Evolutionary conservation across 2,888 invertebrate genomes (phyloP).

Genomic region (Aleiodes alternator): DNA sequence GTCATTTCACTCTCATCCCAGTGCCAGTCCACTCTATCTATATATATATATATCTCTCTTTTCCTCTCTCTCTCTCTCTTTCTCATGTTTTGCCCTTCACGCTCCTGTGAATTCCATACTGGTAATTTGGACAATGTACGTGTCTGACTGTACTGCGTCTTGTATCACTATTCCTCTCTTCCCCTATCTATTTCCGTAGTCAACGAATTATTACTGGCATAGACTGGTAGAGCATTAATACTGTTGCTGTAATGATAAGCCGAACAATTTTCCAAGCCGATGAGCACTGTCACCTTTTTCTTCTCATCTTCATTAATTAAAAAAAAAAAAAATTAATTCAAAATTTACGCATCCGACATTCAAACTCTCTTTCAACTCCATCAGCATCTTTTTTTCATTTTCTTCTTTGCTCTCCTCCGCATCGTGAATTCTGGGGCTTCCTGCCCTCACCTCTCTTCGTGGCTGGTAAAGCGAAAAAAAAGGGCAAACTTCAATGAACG

Average conservation of each 20-base stretch:
- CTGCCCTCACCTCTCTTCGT: conserved; percentile 1
- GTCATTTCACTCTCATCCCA: conserved; percentile 33
- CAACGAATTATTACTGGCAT: background rate
- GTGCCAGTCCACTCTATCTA: conserved; percentile 19
- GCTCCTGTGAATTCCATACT: conserved; percentile 36
- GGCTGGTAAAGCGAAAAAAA: background rate
- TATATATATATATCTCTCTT: background rate
- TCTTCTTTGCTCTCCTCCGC: background rate
- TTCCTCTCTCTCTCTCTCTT: conserved; percentile 31
- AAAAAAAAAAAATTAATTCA: conserved; percentile 53
- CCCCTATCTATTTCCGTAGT: conserved; percentile 15
- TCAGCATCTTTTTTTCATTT: conserved; percentile 12
- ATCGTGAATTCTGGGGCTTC: background rate
- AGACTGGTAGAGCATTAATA: background rate
- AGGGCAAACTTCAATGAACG: conserved; percentile 10
- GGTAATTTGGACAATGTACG: conserved; percentile 51
- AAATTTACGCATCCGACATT: conserved; percentile 54
- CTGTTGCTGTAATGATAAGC: conserved; percentile 12
- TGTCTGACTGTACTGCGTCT: conserved; percentile 57
- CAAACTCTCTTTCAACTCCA: conserved; percentile 23
- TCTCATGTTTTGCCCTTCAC: conserved; percentile 16
- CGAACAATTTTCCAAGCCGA: conserved; percentile 56
- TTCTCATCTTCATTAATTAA: conserved; percentile 48
- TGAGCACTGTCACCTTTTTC: conserved; percentile 39
- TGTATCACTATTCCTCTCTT: conserved; percentile 55